Base-by-base conservation (phyloP, 1,140 invertebrate genomes). In the Solenopsis invicta region DNA sequence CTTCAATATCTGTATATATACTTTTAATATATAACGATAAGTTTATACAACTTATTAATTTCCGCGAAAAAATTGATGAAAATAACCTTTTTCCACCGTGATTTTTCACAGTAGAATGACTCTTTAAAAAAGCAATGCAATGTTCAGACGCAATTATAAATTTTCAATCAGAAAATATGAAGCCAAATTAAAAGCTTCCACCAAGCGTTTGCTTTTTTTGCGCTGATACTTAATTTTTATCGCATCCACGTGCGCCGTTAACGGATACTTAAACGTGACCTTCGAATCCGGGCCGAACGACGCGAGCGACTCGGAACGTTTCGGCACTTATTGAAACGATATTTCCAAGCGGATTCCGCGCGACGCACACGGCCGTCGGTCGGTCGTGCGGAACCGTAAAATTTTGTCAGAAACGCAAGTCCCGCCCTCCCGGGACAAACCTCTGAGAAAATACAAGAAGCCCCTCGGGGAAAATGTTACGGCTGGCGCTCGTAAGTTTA, bases 401-500 rank as follows among this genome's bases (percentile, higher is more conserved):
- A 91, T 91, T 91, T 89, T 81, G 59, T 87, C 86, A 59, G 56
- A 61, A 61, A 81, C 69, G 87, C 41, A 52, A 85, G 75, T 56
- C 84, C 56, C 66, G 41, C 77, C 85, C 66, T 50, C 74, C 24
- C 41, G 64, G 82, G 72, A 71, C 45, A 86, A 88, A 91, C 91
- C 91, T 45, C 64, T 92, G 88, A 92, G 91, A 92, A 92, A 92
- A 92, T 91, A 92, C 88, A 91, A 87, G 37, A 74, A 87, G 69
- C 74, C 87, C 88, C 87, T 50, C 37, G 89, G 74, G 59, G 78
- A 64, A 64, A 87, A 74, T 72, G 87, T 74, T 61, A 86, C 12
- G 85, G 75, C 77, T 86, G 88, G 88, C 82, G 86, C 74, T 87
- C 87, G 81, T 87, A 91, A 90, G 88, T 85, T 82, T 90, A 89